Conservation (phyloP, 2,113 vertebrate genomes). For the Tragulus kanchil region DNA sequence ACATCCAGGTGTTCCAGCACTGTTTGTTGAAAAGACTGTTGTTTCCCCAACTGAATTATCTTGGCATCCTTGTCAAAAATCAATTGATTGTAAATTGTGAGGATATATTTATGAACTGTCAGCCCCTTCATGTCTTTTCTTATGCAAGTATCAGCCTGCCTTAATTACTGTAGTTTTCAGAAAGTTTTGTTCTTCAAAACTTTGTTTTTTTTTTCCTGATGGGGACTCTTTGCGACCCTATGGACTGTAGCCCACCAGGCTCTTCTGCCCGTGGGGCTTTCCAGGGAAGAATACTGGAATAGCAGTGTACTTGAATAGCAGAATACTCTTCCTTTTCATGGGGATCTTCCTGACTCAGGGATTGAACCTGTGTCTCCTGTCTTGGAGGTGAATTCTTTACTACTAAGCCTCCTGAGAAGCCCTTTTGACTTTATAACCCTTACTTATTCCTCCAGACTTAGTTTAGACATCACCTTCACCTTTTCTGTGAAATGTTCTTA, state of each 20-base stretch:
- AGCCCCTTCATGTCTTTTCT: neutral
- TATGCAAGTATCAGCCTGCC: neutral
- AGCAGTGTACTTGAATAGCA: too few relatives aligned
- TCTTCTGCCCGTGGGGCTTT: neutral
- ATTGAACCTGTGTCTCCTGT: neutral
- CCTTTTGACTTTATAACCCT: neutral
- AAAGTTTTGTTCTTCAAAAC: neutral
- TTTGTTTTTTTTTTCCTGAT: too few relatives aligned
- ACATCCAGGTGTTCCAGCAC: neutral
- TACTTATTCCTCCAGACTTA: neutral
- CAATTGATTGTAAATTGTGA: neutral
- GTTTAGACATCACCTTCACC: neutral
- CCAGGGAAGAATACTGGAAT: neutral
- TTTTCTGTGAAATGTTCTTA: slow-evolving; percentile 5
- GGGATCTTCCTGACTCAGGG: neutral
- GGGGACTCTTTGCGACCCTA: neutral
- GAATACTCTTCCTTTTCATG: neutral
- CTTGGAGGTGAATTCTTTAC: neutral
- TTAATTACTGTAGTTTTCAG: neutral
- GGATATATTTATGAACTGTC: neutral
- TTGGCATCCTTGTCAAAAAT: neutral
- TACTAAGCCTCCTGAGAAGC: neutral
- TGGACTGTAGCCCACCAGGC: neutral
- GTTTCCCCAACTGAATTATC: neutral
- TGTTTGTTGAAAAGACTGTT: neutral